Evolutionary conservation across 2,797 vertebrate species (phyloP), one percentile per base, ranked within the genome.

Genomic region (Bovichtus diacanthus): DNA sequence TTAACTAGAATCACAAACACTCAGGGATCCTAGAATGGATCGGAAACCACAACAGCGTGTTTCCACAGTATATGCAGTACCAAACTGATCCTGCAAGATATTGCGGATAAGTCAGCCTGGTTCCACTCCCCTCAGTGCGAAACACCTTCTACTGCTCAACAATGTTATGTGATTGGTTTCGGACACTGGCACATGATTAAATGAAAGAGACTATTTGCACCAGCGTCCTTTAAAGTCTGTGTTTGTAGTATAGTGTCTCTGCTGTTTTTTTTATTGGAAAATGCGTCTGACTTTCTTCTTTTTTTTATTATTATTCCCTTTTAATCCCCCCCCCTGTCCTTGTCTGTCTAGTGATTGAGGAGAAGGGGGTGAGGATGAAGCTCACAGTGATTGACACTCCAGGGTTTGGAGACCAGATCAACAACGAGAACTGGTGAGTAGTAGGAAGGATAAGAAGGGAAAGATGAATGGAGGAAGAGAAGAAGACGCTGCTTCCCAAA

Each of bases 321-420:
- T 39, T 6, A 18, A 60, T n/a, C 8, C 0, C 9, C 7, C 7
- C 1, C 19, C n/a, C 29, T 64, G 2, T 59, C 64, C 4, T 23
- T 44, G 18, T 61, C 15, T 61, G 29, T 92, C 51, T 74, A 99
- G 98, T 98, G 83, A 99, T 99, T 74, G 98, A 99, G 88, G 98
- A 99, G 94, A 97, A 97, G 2, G 97, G 98, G 6, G 97, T 99
- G 77, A 99, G 97, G 91, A 98, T 99, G 98, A 98, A 99, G 93
- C 90, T 99, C 86, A 99, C 97, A 0, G 97, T 99, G 68, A 96
- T 97, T 0, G 98, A 99, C 87, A 99, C 98, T 0, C 98, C 98
- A 0, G 98, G 98, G 60, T 99, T 99, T 9, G 98, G 97, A 79
- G 98, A 99, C 88, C 97, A 97, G 90, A 99, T 99, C 90, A 99